Conservation (phyloP, 2,888 invertebrate genomes). For the Lymantria dispar region DNA sequence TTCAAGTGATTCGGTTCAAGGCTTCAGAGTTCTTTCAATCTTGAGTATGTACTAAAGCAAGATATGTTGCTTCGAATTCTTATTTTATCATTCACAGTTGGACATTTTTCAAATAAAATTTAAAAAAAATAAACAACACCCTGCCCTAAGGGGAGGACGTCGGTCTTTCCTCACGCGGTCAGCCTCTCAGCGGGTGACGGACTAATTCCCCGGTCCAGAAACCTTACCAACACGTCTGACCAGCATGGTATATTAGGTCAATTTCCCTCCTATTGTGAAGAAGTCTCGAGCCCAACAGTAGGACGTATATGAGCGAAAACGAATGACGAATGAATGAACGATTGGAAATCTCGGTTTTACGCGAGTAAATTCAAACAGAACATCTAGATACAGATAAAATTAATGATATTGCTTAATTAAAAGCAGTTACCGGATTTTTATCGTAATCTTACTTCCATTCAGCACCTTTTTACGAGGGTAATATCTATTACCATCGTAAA, state of each 20-base stretch:
- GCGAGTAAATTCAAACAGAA: not conserved
- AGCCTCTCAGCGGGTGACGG: too few species aligned
- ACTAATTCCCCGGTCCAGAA: too few species aligned
- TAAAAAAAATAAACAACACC: too few species aligned
- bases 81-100: not conserved
- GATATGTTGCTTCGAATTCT: not conserved
- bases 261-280: too few species aligned
- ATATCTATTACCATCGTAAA: not conserved
- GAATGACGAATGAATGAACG: too few species aligned
- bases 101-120: too few species aligned
- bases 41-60: not conserved
- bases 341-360: not conserved
- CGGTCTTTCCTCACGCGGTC: too few species aligned
- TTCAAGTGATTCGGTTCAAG: constrained; percentile 11
- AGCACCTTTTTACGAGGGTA: not conserved
- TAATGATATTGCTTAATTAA: constrained; percentile 15
- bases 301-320: too few species aligned
- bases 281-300: too few species aligned
- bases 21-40: not conserved
- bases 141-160: too few species aligned
- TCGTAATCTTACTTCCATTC: not conserved
- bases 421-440: not conserved
- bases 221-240: too few species aligned
- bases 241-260: too few species aligned
- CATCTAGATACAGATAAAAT: constrained; percentile 2